These are phyloP conservation scores for Eptesicus fuscus DNA, from an alignment of 2,113 vertebrate species.

Conservation along the genomic window DNA sequence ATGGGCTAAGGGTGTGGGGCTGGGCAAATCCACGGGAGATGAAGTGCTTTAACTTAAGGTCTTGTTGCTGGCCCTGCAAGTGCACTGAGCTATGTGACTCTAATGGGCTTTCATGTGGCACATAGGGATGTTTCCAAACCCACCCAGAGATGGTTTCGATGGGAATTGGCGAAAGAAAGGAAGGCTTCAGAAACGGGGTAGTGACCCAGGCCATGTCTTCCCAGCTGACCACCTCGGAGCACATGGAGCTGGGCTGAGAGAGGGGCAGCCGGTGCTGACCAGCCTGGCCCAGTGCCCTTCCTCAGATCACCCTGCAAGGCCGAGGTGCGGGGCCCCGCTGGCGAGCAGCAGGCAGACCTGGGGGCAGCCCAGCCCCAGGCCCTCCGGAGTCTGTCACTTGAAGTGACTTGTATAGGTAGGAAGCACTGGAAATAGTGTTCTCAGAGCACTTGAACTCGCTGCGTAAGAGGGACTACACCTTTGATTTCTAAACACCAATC, in stretches of 20 bases:
- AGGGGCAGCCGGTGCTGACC: not conserved
- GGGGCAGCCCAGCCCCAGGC: not conserved
- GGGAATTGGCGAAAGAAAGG: not conserved
- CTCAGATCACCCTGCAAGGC: not conserved
- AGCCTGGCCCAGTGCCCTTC: not conserved
- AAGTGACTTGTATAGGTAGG: slow-evolving; percentile 69
- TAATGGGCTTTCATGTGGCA: slow-evolving; percentile 39
- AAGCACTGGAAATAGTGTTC: slow-evolving; percentile 73
- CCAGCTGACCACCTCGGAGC: not conserved
- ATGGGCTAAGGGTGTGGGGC: not conserved
- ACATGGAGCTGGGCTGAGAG: not conserved
- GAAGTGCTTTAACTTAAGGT: slow-evolving; percentile 51
- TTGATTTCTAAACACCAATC: not conserved
- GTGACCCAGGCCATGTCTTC: not conserved
- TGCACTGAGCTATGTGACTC: slow-evolving; percentile 68
- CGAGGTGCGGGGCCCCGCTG: not conserved
- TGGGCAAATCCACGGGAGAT: slow-evolving; percentile 10
- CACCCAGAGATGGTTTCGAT: slow-evolving; percentile 30
- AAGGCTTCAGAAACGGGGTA: not conserved
- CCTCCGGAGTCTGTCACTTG: slow-evolving; percentile 53
- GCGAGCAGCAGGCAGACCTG: not conserved
- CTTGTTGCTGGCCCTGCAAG: slow-evolving; percentile 73
- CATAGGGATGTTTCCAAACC: slow-evolving; percentile 59
- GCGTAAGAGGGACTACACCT: slow-evolving; percentile 58
- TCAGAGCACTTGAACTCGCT: slow-evolving; percentile 73